Conservation (phyloP, 2,113 vertebrate genomes). For the Gulo gulo region DNA sequence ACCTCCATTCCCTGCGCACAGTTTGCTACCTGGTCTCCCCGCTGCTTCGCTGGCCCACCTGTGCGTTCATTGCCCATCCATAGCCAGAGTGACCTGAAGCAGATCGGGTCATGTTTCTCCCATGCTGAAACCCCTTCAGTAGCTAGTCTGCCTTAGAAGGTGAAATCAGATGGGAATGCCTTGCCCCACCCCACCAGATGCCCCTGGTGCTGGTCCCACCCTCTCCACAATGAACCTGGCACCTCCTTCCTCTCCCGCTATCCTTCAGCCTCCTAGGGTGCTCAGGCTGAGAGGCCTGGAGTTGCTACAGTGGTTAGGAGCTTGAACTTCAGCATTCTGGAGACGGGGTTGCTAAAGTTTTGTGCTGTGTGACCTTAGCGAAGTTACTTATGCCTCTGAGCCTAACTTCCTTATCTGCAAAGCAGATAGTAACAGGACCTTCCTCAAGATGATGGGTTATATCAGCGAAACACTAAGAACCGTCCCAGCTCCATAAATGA, state of each 20-base stretch:
- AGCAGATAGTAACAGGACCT: background rate
- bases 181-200: background rate
- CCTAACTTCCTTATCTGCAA: background rate
- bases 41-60: background rate
- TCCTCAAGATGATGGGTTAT: background rate
- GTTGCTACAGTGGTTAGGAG: background rate
- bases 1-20: too few species aligned
- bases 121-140: background rate
- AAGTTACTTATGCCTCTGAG: background rate
- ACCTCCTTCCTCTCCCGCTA: background rate
- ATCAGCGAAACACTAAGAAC: background rate
- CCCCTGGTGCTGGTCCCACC: background rate
- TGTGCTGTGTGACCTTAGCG: background rate
- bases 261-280: background rate
- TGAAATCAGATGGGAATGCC: background rate
- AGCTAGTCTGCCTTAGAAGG: background rate
- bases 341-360: background rate
- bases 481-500: background rate
- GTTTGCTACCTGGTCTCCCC: background rate
- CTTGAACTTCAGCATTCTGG: background rate
- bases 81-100: background rate
- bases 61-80: too few species aligned
- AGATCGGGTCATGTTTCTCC: background rate
- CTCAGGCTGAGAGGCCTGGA: background rate
- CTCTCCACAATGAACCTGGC: too few species aligned